Percentiles rank a stretch among this genome's conserved stretches.
Evolutionary conservation across 2,888 invertebrate species (phyloP).

Genomic region (Aphrophora alni): DNA sequence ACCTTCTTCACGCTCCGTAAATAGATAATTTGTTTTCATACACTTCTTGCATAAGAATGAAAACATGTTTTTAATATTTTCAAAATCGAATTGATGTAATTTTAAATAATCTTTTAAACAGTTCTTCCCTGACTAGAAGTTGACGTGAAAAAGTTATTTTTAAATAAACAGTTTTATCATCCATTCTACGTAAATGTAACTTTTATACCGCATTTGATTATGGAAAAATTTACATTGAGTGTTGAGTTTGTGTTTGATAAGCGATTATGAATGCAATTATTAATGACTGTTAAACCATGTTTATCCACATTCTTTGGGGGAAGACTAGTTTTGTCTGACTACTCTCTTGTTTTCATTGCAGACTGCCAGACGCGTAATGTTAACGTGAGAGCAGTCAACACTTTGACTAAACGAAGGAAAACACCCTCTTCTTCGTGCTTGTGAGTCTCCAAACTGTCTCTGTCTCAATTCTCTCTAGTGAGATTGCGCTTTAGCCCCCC

Average conservation of each 20-base stretch:
- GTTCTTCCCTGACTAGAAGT: too few relatives aligned
- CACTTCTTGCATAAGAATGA: too few relatives aligned
- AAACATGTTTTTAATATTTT: too few relatives aligned
- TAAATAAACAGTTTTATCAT: too few relatives aligned
- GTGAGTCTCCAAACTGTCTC: slow-evolving; percentile 60
- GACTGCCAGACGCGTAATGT: slow-evolving; percentile 78
- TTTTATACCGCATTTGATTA: too few relatives aligned
- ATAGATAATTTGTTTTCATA: too few relatives aligned
- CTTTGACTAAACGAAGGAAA: slow-evolving; percentile 66
- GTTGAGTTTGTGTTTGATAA: neutral
- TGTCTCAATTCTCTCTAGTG: slow-evolving; percentile 36
- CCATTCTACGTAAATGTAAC: too few relatives aligned
- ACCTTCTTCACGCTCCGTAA: too few relatives aligned
- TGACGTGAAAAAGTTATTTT: too few relatives aligned
- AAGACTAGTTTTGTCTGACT: slow-evolving; percentile 56
- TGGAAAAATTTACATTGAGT: too few relatives aligned
- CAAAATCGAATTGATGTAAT: too few relatives aligned
- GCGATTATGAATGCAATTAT: neutral
- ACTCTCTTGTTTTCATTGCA: slow-evolving; percentile 74
- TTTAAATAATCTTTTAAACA: too few relatives aligned
- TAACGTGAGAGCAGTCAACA: slow-evolving; percentile 74
- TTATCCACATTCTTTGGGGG: neutral
- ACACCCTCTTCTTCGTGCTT: slow-evolving; percentile 70
- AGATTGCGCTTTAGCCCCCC: slow-evolving; percentile 42
- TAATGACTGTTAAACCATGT: neutral